phyloP scores from a whole-genome alignment of 2,888 invertebrate species.

The Drosophila pseudotakahashii region DNA sequence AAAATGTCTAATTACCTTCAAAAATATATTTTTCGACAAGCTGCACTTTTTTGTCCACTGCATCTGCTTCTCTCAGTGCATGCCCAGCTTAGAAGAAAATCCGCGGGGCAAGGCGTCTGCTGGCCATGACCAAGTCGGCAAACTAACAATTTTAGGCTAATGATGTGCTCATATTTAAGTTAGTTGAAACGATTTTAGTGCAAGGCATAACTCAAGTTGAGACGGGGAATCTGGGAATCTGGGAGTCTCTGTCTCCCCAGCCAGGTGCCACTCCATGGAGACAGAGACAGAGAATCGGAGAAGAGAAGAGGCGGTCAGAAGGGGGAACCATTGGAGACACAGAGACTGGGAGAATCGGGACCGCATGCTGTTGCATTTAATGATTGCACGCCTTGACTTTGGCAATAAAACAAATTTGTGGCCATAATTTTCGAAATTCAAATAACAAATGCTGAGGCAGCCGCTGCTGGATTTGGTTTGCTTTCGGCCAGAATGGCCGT shows the following conservation, averaged over 20 bases:
- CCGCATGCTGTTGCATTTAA: conserved; percentile 81
- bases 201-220: conserved; percentile 68
- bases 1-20: no score
- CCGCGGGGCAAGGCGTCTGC: conserved; percentile 3
- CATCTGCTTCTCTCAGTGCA: neutral
- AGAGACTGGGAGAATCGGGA: conserved; percentile 40
- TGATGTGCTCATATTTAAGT: conserved; percentile 80
- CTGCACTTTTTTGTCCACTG: neutral
- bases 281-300: neutral
- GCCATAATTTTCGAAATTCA: conserved; percentile 80
- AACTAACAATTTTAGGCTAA: conserved; percentile 80
- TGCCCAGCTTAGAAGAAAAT: conserved; percentile 9
- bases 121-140: conserved; percentile 55
- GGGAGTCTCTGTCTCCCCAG: neutral
- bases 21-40: neutral
- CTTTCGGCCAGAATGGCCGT: conserved; percentile 4
- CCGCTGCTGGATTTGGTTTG: conserved; percentile 34
- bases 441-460: conserved; percentile 70
- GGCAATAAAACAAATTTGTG: conserved; percentile 81
- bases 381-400: conserved; percentile 81
- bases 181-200: conserved; percentile 78
- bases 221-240: conserved; percentile 10
- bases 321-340: conserved; percentile 9
- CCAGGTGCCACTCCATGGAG: conserved; percentile 48
- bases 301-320: neutral